Base-by-base conservation (phyloP, 2,113 vertebrate genomes). In the Meleagris gallopavo region DNA sequence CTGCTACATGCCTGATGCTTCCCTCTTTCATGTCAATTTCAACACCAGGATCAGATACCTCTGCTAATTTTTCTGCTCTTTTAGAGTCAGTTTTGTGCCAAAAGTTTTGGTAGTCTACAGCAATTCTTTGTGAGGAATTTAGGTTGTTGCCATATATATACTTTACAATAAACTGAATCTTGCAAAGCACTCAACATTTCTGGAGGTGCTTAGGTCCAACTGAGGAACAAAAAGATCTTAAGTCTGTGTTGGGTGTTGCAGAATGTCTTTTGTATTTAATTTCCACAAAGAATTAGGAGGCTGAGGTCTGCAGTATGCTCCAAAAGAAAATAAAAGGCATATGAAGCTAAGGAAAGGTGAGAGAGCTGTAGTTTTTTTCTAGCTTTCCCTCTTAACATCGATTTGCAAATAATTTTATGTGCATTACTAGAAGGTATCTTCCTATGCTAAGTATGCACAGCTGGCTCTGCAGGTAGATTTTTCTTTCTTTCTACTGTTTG, bases 51-150 rank as follows among this genome's bases (percentile, higher is more conserved):
- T 55, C 57, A 14, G 17, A 41, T 29, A 89, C 54, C 29, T 86
- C 48, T 87, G 93, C 89, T 97, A 93, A 96, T 85, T 83, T 91
- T 95, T 94, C 57, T 95, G 95, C 92, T 97, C 97, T 96, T 98
- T 95, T 86, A 79, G 36, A 76, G 97, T 97, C 92, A 89, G 89
- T 94, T 97, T 95, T 96, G 94, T 98, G 97, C 93, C 97, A 98
- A 97, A 97, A 87, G 29, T 97, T 98, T 92, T 97, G 80, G 94
- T 96, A 97, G 52, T 21, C 61, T 86, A 48, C 40, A 41, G 67
- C 29, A 52, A 27, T 76, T 89, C 55, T 11, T 25, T 46, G 55
- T 94, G 70, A 90, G 80, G 88, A 89, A 89, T 21, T 79, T 41
- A 89, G 24, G 27, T 10, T 24, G 16, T 54, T 70, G 25, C 30